Conservation (phyloP, 2,888 invertebrate species). For the Clivina fossor region DNA sequence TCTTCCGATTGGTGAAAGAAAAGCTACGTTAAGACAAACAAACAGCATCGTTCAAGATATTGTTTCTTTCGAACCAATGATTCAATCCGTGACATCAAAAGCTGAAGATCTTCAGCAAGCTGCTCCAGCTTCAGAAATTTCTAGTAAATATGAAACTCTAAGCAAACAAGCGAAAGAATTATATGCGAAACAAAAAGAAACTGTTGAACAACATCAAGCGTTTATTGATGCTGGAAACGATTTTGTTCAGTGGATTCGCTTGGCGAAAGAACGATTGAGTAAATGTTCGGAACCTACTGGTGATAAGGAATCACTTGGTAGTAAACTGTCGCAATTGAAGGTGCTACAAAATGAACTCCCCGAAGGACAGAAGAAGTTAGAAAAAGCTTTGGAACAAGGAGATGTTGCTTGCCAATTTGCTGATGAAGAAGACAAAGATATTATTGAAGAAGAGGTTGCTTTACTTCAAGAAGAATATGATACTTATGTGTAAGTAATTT, state of each 20-base stretch:
- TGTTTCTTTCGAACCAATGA: conserved; percentile 95
- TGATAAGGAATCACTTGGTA: conserved; percentile 84
- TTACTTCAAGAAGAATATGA: conserved; percentile 89
- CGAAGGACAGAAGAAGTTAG: conserved; percentile 80
- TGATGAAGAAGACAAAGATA: conserved; percentile 83
- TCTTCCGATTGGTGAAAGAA: conserved; percentile 80
- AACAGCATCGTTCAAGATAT: conserved; percentile 96
- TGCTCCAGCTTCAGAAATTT: conserved; percentile 88
- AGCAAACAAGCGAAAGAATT: conserved; percentile 89
- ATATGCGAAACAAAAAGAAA: conserved; percentile 85
- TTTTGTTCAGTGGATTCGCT: conserved; percentile 88
- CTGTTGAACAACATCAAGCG: conserved; percentile 87
- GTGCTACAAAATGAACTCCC: conserved; percentile 81
- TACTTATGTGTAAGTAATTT: conserved; percentile 67
- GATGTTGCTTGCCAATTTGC: conserved; percentile 84
- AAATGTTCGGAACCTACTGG: conserved; percentile 93
- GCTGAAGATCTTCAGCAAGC: conserved; percentile 90
- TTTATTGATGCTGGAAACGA: conserved; percentile 91
- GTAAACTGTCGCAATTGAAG: conserved; percentile 83
- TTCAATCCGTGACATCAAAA: conserved; percentile 91
- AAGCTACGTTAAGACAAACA: conserved; percentile 85
- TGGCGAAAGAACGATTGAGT: conserved; percentile 85
- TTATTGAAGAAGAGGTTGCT: conserved; percentile 90
- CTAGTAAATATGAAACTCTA: conserved; percentile 85
- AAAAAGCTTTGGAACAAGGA: conserved; percentile 79